These are phyloP conservation scores for Neomorphus geoffroyi DNA, from an alignment of 2,797 vertebrate genomes.

Conservation along the genomic window DNA sequence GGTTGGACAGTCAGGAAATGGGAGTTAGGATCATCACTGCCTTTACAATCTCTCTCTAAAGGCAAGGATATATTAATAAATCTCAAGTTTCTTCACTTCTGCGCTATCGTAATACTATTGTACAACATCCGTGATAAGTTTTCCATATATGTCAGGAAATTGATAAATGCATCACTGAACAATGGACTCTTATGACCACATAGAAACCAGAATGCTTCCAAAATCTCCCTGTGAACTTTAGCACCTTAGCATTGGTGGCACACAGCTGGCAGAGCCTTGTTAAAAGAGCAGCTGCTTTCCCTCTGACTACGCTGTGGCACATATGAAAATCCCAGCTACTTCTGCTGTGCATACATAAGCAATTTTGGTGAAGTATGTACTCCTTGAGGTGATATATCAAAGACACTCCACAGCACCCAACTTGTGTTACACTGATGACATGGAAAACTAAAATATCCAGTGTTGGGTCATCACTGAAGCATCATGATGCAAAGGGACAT, in stretches of 20 bases:
- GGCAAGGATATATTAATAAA: not conserved
- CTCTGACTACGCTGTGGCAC: not conserved
- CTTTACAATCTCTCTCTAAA: not conserved
- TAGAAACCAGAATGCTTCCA: not conserved
- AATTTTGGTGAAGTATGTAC: not conserved
- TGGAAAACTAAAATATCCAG: not conserved
- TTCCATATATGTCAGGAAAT: not conserved
- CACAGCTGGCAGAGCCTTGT: not conserved
- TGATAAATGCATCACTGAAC: not conserved
- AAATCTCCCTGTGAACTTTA: not conserved
- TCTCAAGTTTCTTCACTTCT: not conserved
- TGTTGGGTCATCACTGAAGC: not conserved
- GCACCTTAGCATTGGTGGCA: not conserved
- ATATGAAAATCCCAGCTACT: not conserved
- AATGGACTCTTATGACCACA: not conserved
- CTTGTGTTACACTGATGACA: not conserved
- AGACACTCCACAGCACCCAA: not conserved
- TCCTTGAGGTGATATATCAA: not conserved
- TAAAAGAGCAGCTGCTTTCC: not conserved
- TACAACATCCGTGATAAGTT: too few relatives aligned
- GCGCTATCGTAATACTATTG: not conserved
- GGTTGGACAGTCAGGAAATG: not conserved
- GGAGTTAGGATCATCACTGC: not conserved
- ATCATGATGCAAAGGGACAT: not conserved
- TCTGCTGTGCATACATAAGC: not conserved